phyloP scores from a whole-genome alignment of 2,888 invertebrate species.

The Amiota minor region DNA sequence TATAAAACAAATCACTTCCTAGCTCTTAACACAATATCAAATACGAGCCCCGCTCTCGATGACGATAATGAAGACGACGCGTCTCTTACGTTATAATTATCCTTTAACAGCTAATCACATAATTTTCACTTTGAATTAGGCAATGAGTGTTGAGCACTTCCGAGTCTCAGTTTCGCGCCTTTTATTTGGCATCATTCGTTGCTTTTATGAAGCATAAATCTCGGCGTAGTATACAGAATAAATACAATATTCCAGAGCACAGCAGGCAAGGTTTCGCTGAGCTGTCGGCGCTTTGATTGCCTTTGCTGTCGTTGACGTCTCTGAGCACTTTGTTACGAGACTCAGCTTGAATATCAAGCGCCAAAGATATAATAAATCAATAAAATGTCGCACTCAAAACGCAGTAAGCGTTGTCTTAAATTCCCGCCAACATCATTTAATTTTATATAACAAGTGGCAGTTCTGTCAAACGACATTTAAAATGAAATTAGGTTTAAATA shows the following conservation, averaged over 20 bases:
- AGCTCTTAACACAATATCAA: not conserved
- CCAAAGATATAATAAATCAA: conserved; percentile 60
- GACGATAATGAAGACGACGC: not conserved
- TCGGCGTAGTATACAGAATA: conserved; percentile 14
- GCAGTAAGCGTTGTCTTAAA: conserved; percentile 40
- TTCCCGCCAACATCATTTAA: not conserved
- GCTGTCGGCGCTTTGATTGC: conserved; percentile 16
- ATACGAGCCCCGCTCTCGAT: not conserved
- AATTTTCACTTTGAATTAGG: conserved; percentile 47
- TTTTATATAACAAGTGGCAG: not conserved
- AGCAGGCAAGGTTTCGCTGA: conserved; percentile 7
- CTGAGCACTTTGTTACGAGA: conserved; percentile 42
- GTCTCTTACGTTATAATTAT: conserved; percentile 46
- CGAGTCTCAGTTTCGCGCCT: not conserved
- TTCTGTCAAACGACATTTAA: too few relatives aligned
- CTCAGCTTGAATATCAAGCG: conserved; percentile 30
- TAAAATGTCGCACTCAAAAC: conserved; percentile 53
- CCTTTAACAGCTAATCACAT: conserved; percentile 53
- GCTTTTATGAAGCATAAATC: conserved; percentile 39
- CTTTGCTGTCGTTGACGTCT: conserved; percentile 21
- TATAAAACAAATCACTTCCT: conserved; percentile 49
- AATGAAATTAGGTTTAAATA: conserved; percentile 19
- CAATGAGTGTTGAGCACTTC: conserved; percentile 2
- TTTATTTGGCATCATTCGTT: too few relatives aligned
- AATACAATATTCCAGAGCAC: not conserved